Evolutionary conservation across 2,888 invertebrate species (phyloP), one percentile per base, ranked within the genome.

Genomic region (Thyatira batis): DNA sequence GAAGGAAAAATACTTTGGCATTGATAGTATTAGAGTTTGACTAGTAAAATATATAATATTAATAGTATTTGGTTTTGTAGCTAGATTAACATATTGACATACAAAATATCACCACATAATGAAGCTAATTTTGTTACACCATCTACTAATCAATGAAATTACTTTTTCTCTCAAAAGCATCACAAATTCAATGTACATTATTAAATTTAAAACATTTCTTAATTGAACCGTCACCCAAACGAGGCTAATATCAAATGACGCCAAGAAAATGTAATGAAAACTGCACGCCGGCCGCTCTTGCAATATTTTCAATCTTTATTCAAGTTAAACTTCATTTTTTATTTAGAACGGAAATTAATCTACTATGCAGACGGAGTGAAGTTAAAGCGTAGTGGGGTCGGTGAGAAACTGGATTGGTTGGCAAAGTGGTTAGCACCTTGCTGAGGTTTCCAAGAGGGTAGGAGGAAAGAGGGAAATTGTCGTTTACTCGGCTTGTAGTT

Each of bases 281-380:
- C 8, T 30, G 11, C 30, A 30, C 11, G 30, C 10, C 11, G 30
- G 30, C 10, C 11, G 30, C n/a, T 33, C 39, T 17, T 17, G 39
- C 17, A 39, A 17, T 17, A 39, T 30, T 39, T 39, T 39, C 39
- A 39, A 39, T 39, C 17, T 39, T 17, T 17, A 39, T 17, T 39
- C 6, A 39, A 39, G 33, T 13, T n/a, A 6, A 23, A 33, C 17
- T 17, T 17, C 1, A 1, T 39, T 17, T 25, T 46, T 46, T 25
- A 46, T 46, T 25, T 8, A 17, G 25, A 46, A 46, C 25, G 45
- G 45, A 46, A 46, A 46, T 46, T 25, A 21, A 25, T 46, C 45
- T 46, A 13, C 13, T 39, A 17, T 46, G 23, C 45, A 46, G 45
- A 6, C 45, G 11, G 25, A 25, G 25, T 46, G 8, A 25, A 25